phyloP scores from a whole-genome alignment of 2,797 vertebrate species.

The Lophotriccus pileatus region DNA sequence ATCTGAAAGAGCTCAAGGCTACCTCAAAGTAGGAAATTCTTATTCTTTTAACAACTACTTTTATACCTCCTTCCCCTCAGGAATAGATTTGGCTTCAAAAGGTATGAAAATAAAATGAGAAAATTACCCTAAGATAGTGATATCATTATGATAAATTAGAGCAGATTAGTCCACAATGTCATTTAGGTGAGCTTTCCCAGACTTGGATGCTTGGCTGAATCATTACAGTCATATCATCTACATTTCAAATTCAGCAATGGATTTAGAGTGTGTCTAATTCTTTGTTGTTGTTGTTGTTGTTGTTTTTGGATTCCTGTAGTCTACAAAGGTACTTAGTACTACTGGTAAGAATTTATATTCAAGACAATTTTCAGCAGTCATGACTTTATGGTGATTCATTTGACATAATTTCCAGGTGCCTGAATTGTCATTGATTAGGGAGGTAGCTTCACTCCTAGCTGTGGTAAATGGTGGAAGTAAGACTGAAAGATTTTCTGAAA shows the following conservation, averaged over 20 bases:
- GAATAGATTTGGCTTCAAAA: neutral
- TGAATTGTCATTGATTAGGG: neutral
- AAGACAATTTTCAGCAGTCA: neutral
- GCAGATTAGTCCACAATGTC: neutral
- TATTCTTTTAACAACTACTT: neutral
- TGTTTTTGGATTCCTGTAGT: neutral
- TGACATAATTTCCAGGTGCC: neutral
- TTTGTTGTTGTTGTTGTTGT: neutral
- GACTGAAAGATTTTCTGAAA: neutral
- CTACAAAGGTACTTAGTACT: neutral
- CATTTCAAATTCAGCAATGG: neutral
- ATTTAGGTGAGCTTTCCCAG: neutral
- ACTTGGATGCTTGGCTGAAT: neutral
- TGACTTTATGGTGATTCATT: neutral
- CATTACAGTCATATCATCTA: neutral
- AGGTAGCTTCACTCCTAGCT: neutral
- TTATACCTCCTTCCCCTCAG: neutral
- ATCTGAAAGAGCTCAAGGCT: neutral
- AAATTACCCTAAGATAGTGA: neutral
- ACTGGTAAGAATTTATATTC: neutral
- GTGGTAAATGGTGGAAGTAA: neutral
- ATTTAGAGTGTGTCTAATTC: neutral
- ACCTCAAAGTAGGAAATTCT: neutral
- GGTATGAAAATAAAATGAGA: neutral
- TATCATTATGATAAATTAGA: neutral